Evolutionary conservation across 2,888 invertebrate genomes (phyloP), one percentile per base, ranked within the genome.

Genomic region (Endotricha flammealis): DNA sequence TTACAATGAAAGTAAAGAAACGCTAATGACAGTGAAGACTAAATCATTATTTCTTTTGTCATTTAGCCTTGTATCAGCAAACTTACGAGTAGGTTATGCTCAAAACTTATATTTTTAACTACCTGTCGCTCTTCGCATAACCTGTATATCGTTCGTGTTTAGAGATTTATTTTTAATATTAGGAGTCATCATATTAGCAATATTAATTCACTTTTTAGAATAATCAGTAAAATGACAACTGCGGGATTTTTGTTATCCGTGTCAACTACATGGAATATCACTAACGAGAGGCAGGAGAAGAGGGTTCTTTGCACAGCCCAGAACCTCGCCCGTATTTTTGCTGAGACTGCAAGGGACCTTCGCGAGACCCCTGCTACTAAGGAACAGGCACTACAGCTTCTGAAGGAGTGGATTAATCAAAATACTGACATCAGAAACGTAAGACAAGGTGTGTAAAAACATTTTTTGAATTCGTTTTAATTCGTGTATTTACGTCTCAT

Each of bases 351-450:
- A 31, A 83, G 81, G 30, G 93, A 94, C 57, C 74, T 94, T n/a
- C 79, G 92, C 8, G 94, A 94, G 64, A 91, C 92, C 29, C 89
- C 91, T 8, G 69, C 79, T 6, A 88, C 87, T 0, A 85, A 90
- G 32, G 89, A 90, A 16, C 91, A 93, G 57, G 90, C 91, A 1
- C 66, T 94, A 31, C 66, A 77, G 7, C 90, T 92, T 54, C 78
- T 94, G 63, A 81, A 90, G 29, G 89, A 91, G 12, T 94, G 93
- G 93, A 89, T 94, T 42, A 69, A 80, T 24, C 89, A 92, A 62
- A 93, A 93, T 58, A 75, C 76, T 12, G 93, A 93, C 57, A 88
- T 94, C 41, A 87, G 85, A 58, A 90, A 93, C 64, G 89, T 92
- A 37, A 82, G 93, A 41, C 86, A 88, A 62, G 91, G 91, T 91